Conservation (phyloP, 2,888 invertebrate genomes). For the Acrocera orbiculus region DNA sequence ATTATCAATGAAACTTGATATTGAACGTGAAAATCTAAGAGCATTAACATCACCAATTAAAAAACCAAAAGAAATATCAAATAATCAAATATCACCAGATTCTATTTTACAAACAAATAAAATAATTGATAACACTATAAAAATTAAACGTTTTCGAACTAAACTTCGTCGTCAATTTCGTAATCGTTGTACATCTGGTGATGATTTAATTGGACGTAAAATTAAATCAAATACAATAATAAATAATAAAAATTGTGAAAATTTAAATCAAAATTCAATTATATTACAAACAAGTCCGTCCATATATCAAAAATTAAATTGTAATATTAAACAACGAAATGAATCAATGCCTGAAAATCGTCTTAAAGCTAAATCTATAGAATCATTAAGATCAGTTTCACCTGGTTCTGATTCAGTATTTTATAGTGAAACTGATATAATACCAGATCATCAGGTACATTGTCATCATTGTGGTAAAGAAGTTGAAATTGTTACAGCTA, state of each 20-base stretch:
- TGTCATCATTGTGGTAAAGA: conserved; percentile 74
- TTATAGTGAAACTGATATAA: conserved; percentile 55
- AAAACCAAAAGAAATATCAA: conserved; percentile 14
- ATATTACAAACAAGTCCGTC: conserved; percentile 31
- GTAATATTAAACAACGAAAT: conserved; percentile 24
- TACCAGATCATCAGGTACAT: conserved; percentile 39
- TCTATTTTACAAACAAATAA: conserved; percentile 15
- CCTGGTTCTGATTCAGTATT: conserved; percentile 84
- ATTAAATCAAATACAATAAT: conserved; percentile 3
- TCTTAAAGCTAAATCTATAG: conserved; percentile 67
- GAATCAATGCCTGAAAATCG: conserved; percentile 31
- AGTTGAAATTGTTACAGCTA: conserved; percentile 43
- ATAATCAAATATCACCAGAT: conserved; percentile 23
- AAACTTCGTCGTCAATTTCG: conserved; percentile 28
- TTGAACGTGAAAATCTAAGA: conserved; percentile 39
- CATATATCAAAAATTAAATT: conserved; percentile 23
- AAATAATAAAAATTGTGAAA: conserved; percentile 11
- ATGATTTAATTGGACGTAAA: conserved; percentile 19
- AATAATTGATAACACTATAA: conserved; percentile 20
- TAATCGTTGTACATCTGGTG: conserved; percentile 20
- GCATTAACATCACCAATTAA: conserved; percentile 33
- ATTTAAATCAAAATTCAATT: background rate
- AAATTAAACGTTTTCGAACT: conserved; percentile 30
- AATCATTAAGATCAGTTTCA: conserved; percentile 73
- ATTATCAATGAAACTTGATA: conserved; percentile 62